Evolutionary conservation across 2,888 invertebrate genomes (phyloP).

Genomic region (Colostygia pectinataria): DNA sequence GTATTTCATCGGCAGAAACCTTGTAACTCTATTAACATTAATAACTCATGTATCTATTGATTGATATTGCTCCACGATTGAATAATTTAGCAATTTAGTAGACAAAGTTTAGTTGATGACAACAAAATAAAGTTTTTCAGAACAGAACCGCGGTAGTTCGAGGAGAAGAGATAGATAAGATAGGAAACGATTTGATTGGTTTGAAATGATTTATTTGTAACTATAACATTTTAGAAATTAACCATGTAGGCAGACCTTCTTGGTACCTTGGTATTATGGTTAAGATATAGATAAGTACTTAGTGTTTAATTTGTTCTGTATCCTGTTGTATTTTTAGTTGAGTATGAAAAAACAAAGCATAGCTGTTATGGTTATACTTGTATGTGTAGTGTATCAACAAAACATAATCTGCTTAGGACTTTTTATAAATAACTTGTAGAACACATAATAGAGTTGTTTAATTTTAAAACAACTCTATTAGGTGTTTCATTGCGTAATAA

Average conservation of each 20-base stretch:
- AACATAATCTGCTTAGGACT: background rate
- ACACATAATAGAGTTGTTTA: too few relatives aligned
- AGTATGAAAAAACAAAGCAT: background rate
- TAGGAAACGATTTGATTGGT: too few relatives aligned
- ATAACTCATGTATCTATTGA: slow-evolving; percentile 43
- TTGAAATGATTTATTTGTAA: too few relatives aligned
- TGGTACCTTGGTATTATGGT: too few relatives aligned
- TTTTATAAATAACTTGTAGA: too few relatives aligned
- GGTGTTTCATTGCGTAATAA: background rate
- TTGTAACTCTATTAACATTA: slow-evolving; percentile 47
- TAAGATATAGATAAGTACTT: slow-evolving; percentile 32
- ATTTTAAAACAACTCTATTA: too few relatives aligned
- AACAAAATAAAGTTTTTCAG: slow-evolving; percentile 33
- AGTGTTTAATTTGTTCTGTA: slow-evolving; percentile 38
- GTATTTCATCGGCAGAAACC: slow-evolving; percentile 32
- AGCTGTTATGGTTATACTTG: too few relatives aligned
- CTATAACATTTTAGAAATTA: too few relatives aligned
- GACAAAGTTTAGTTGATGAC: slow-evolving; percentile 24
- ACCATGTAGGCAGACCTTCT: too few relatives aligned
- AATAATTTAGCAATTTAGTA: slow-evolving; percentile 42
- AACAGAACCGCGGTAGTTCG: slow-evolving; percentile 22
- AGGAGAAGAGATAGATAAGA: too few relatives aligned
- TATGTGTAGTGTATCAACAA: too few relatives aligned
- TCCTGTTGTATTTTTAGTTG: slow-evolving; percentile 25
- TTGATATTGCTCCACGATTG: slow-evolving; percentile 49